phyloP scores from a whole-genome alignment of 2,888 invertebrate species.

The Pachydiplax longipennis region DNA sequence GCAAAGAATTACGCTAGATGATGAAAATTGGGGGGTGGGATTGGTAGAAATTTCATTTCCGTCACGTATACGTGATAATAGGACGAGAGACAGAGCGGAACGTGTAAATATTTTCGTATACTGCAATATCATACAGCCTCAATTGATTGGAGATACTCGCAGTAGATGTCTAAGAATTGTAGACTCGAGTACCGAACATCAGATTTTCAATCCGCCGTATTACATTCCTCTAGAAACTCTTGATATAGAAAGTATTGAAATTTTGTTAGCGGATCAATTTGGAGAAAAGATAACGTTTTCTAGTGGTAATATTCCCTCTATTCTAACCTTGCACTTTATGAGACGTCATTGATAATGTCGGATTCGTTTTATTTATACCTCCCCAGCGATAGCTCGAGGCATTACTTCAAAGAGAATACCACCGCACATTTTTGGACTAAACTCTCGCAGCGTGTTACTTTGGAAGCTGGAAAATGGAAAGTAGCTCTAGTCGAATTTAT shows the following conservation, averaged over 20 bases:
- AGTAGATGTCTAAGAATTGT: slow-evolving; percentile 53
- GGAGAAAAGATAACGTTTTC: background rate
- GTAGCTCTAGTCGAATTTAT: background rate
- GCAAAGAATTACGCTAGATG: slow-evolving; percentile 48
- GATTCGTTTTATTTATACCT: background rate
- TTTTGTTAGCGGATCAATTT: background rate
- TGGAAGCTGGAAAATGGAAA: background rate
- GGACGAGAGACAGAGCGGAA: slow-evolving; percentile 5
- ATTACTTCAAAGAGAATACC: background rate
- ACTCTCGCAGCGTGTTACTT: background rate
- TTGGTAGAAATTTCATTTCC: slow-evolving; percentile 51
- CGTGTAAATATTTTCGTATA: slow-evolving; percentile 51
- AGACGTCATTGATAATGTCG: too few species aligned
- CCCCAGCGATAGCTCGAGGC: background rate
- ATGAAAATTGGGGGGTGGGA: slow-evolving; percentile 51
- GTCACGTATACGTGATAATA: background rate
- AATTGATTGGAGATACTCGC: slow-evolving; percentile 52
- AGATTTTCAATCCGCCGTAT: background rate
- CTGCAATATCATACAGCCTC: slow-evolving; percentile 52
- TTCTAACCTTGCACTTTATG: too few species aligned
- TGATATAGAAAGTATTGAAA: background rate
- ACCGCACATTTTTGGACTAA: background rate
- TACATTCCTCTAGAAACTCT: background rate
- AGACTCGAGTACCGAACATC: slow-evolving; percentile 38
- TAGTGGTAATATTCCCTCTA: background rate